Evolutionary conservation across 2,888 invertebrate genomes (phyloP).

Genomic region (Cynaeus angustus): DNA sequence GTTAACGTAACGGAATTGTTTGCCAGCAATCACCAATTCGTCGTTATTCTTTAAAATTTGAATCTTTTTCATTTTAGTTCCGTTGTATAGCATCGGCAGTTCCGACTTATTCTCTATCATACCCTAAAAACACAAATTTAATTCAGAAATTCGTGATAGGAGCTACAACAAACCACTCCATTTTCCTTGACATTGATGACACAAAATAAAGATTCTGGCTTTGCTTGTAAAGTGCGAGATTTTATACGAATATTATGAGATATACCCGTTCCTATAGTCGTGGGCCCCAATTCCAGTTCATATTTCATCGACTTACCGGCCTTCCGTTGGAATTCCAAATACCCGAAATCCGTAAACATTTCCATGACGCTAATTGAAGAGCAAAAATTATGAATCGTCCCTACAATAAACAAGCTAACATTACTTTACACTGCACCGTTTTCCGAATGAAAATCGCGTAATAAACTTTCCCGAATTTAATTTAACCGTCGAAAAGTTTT

Average conservation of each 20-base stretch:
- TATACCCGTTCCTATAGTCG: slow-evolving; percentile 10
- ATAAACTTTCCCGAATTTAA: no score
- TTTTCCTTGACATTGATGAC: not conserved
- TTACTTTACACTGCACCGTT: no score
- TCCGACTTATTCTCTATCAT: slow-evolving; percentile 18
- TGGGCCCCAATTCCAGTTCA: not conserved
- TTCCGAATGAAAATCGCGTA: no score
- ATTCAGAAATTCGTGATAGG: not conserved
- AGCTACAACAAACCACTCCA: not conserved
- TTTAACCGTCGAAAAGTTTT: no score
- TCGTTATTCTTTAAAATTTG: slow-evolving; percentile 21
- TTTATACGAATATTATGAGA: slow-evolving; percentile 23
- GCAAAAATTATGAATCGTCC: no score
- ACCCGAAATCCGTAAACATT: slow-evolving; percentile 1
- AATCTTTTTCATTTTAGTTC: slow-evolving; percentile 12
- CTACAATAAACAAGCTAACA: no score
- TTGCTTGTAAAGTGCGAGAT: not conserved
- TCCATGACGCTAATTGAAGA: not conserved
- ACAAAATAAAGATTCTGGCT: not conserved
- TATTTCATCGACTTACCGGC: slow-evolving; percentile 2
- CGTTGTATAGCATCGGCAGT: not conserved
- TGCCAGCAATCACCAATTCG: slow-evolving; percentile 6
- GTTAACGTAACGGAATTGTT: slow-evolving; percentile 21
- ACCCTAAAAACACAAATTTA: slow-evolving; percentile 10
- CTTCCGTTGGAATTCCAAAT: slow-evolving; percentile 17